Conservation (phyloP, 2,797 vertebrate genomes). For the Gymnopithys bicolor region DNA sequence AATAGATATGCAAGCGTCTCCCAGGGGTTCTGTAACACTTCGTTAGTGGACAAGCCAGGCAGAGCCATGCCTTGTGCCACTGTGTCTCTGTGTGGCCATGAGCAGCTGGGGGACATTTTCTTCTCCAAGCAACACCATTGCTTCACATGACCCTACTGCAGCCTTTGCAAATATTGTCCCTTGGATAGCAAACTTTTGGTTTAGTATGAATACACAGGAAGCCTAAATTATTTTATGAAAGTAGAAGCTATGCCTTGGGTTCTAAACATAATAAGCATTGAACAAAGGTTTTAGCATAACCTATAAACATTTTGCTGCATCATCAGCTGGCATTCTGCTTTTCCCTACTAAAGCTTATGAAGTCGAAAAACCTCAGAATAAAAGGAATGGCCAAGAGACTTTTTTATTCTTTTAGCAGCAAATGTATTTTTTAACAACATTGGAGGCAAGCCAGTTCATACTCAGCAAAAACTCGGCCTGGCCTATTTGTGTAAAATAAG, state of each 20-base stretch:
- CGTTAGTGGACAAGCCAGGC: fast-evolving
- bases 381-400: too few relatives aligned
- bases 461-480: too few relatives aligned
- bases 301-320: not conserved
- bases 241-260: not conserved
- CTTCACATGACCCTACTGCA: not conserved
- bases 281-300: not conserved
- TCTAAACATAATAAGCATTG: not conserved
- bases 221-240: not conserved
- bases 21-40: not conserved
- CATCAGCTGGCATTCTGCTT: not conserved
- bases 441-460: too few relatives aligned
- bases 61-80: fast-evolving
- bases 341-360: not conserved
- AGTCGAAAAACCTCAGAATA: too few relatives aligned
- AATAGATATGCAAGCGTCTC: not conserved
- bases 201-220: not conserved
- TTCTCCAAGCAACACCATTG: not conserved
- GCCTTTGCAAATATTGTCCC: not conserved
- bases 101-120: not conserved
- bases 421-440: too few relatives aligned
- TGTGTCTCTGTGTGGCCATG: fast-evolving
- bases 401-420: too few relatives aligned
- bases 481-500: too few relatives aligned
- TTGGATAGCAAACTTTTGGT: too few relatives aligned